phyloP scores from a whole-genome alignment of 2,888 invertebrate genomes.

The Diploptera punctata region DNA sequence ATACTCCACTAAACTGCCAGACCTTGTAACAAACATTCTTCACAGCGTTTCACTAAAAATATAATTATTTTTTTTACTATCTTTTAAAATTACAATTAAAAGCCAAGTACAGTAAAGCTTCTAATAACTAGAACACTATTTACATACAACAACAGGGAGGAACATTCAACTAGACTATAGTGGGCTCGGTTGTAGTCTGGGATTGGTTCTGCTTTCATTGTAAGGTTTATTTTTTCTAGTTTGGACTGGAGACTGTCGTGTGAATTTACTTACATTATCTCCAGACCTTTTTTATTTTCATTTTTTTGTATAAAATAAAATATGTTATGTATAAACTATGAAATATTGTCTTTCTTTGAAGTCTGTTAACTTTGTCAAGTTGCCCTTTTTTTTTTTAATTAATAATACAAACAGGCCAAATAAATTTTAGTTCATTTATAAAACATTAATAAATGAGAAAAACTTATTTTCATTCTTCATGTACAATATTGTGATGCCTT shows the following conservation, averaged over 20 bases:
- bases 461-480: background rate
- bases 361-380: background rate
- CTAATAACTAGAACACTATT: background rate
- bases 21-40: background rate
- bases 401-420: background rate
- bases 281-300: background rate
- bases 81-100: slow-evolving; percentile 18
- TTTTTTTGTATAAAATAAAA: no score
- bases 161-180: background rate
- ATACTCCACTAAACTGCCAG: background rate
- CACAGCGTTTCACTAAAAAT: background rate
- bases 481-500: no score
- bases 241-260: slow-evolving; percentile 13
- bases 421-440: background rate
- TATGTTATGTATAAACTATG: background rate
- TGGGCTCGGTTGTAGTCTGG: background rate
- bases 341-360: background rate
- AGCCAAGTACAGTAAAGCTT: background rate
- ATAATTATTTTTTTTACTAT: background rate
- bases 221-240: background rate
- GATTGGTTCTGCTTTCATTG: background rate
- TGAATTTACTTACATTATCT: background rate
- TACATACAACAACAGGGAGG: background rate
- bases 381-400: background rate
- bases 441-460: no score